These are phyloP conservation scores for Tympanuchus pallidicinctus DNA, from an alignment of 2,113 vertebrate genomes.

Conservation along the genomic window DNA sequence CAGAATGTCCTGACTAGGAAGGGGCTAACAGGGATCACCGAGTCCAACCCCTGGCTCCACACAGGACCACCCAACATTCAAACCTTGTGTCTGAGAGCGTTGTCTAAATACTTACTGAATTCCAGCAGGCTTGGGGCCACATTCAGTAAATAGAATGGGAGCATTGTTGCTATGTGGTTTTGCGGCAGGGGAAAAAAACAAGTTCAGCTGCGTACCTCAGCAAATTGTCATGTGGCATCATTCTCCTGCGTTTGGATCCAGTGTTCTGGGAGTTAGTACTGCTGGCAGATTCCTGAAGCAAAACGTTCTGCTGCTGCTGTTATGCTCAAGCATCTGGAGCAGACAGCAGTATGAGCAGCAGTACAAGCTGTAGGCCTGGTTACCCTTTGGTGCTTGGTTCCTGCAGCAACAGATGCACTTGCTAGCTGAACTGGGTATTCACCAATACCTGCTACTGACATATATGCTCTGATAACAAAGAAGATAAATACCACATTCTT, in stretches of 20 bases:
- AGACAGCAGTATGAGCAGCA: background rate
- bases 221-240: accelerated
- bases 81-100: background rate
- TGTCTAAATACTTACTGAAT: background rate
- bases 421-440: background rate
- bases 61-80: background rate
- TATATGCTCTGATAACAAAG: background rate
- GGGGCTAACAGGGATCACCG: background rate
- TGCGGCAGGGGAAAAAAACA: background rate
- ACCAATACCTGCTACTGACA: background rate
- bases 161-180: background rate
- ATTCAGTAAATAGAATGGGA: background rate
- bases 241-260: background rate
- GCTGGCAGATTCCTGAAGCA: background rate
- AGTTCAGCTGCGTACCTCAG: background rate
- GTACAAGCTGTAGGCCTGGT: background rate
- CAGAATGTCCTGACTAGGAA: background rate
- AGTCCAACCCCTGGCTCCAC: background rate
- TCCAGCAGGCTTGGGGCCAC: background rate
- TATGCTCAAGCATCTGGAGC: background rate
- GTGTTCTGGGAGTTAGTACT: background rate
- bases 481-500: background rate
- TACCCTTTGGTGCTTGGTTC: background rate
- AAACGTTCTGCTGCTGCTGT: background rate
- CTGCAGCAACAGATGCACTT: background rate